Base-by-base conservation (phyloP, 1,140 invertebrate species). In the Teleopsis dalmanni region DNA sequence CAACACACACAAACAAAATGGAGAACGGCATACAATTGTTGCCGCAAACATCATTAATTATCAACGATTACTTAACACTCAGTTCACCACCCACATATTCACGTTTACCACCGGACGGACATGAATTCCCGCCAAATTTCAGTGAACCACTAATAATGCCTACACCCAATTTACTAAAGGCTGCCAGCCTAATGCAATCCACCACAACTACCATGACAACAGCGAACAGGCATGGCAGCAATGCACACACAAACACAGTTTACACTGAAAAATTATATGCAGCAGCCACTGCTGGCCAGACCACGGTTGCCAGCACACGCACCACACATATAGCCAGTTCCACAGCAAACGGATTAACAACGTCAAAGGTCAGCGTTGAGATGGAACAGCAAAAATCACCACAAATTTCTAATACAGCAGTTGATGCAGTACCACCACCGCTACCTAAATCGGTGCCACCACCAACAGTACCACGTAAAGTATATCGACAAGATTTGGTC, bases 71-170 rank as follows among this genome's bases (percentile, higher is more conserved):
- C 29, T 47, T 48, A 42, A 44, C 51, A 42, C 42, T 70, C 16
- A 66, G 60, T 51, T 58, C 65, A 21, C 66, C 66, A 25, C 66
- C 66, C 16, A 73, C 75, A 16, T 78, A 76, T 58, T 83, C 83
- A 22, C 78, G 88, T 53, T 78, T 88, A 59, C 88, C 88, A 51
- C 88, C 88, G 38, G 88, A 92, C 72, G 88, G 88, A 55, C 85
- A 90, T 65, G 88, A 92, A 66, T 91, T 89, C 72, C 88, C 87
- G 47, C 75, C 82, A 22, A 83, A 84, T 57, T 83, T 81, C 49
- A 75, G 82, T 51, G 84, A 88, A 68, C 81, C 74, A 25, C 53
- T 67, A 37, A 60, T 67, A 31, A 67, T 67, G 64, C 52, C 52
- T 4, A 53, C 62, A 48, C 52, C 60, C 40, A 52, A 42, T 23